Evolutionary conservation across 2,888 invertebrate genomes (phyloP).

Genomic region (Silvanus unidentatus): DNA sequence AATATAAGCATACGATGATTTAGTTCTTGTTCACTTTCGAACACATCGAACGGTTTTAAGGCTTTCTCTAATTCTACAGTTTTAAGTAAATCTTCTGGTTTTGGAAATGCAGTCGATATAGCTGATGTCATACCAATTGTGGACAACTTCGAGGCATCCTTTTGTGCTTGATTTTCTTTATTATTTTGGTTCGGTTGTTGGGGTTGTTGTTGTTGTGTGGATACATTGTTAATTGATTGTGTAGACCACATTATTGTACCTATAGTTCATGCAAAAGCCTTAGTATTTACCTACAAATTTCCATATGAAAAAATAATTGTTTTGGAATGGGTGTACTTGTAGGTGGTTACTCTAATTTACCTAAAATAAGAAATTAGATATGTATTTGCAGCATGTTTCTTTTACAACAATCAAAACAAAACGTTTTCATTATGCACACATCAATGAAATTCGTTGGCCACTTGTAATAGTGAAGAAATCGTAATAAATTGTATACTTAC

Average conservation of each 20-base stretch:
- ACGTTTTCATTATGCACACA: background rate
- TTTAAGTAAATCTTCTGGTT: slow-evolving; percentile 68
- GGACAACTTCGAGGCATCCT: slow-evolving; percentile 55
- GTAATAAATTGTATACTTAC: too few species aligned
- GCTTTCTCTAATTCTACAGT: slow-evolving; percentile 73
- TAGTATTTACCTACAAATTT: background rate
- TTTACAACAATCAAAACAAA: background rate
- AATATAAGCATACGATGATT: slow-evolving; percentile 83
- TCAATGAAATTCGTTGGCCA: too few species aligned
- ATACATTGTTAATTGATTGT: slow-evolving; percentile 21
- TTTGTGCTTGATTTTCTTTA: slow-evolving; percentile 31
- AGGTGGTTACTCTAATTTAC: background rate
- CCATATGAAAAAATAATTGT: background rate
- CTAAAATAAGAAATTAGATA: background rate
- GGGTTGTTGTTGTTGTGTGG: background rate
- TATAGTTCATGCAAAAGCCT: background rate
- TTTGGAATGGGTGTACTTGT: background rate
- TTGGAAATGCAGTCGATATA: slow-evolving; percentile 81
- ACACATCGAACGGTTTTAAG: slow-evolving; percentile 78
- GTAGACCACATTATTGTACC: slow-evolving; percentile 29
- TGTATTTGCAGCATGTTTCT: too few species aligned
- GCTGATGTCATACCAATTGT: slow-evolving; percentile 91
- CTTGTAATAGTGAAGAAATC: too few species aligned
- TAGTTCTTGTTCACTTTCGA: slow-evolving; percentile 84
- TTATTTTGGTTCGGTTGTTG: slow-evolving; percentile 21